Percentiles rank a stretch among this genome's conserved stretches.
These are phyloP conservation scores for Eulacestoma nigropectus DNA, from an alignment of 2,113 vertebrate genomes.

Conservation along the genomic window DNA sequence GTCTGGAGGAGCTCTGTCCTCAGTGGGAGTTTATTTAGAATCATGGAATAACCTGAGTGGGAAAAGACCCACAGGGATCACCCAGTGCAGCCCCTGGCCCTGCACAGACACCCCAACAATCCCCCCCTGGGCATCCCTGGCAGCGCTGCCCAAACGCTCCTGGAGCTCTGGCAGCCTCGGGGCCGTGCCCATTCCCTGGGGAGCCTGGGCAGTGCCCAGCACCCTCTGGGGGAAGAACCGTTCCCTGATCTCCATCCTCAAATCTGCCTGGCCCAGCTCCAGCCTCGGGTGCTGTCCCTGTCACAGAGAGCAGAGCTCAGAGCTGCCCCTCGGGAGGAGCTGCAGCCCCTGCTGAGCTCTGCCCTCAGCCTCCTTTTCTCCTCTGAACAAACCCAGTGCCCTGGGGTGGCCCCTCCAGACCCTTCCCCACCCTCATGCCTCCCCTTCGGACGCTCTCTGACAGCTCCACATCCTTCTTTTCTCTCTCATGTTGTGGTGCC, in stretches of 20 bases:
- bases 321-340: not conserved
- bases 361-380: not conserved
- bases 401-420: not conserved
- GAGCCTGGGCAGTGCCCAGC: not conserved
- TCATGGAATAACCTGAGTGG: not conserved
- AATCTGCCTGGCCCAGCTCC: not conserved
- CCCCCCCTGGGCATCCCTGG: no score
- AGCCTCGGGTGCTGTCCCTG: not conserved
- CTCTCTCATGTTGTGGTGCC: not conserved
- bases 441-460: not conserved
- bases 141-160: not conserved
- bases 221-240: not conserved
- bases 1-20: not conserved
- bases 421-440: not conserved
- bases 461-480: not conserved
- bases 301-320: not conserved
- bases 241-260: not conserved
- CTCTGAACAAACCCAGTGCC: not conserved
- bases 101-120: not conserved
- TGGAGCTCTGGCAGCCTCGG: not conserved
- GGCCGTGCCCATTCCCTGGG: not conserved
- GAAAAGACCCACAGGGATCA: not conserved
- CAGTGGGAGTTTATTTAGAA: not conserved
- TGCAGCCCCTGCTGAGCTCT: not conserved
- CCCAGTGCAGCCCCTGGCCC: fast-evolving